Evolutionary conservation across 1,140 invertebrate species (phyloP), one percentile per base, ranked within the genome.

Genomic region (Parasteatoda tepidariorum): DNA sequence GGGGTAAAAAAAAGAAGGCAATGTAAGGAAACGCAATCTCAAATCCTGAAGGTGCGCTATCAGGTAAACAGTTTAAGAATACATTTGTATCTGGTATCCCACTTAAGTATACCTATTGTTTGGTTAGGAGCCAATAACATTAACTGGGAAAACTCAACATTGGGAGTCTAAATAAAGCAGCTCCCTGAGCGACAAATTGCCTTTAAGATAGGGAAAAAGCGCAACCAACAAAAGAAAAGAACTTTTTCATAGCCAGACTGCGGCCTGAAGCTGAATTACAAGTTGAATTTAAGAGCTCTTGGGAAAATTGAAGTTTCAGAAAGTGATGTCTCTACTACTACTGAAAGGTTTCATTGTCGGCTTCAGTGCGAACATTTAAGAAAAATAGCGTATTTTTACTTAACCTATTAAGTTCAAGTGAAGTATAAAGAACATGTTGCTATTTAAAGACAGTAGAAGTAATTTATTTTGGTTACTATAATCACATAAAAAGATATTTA

Each of bases 31-130:
- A 82, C 57, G 31, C 78, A 71, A 82, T 70, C 67, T 82, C 13
- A 71, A 82, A 70, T 82, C 78, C 78, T 55, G 3, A 67, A 38
- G 33, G 66, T 70, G 24, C 48, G 55, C 66, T 48, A 82, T 82
- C 66, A 70, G 70, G 15, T 82, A 55, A 82, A 54, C 78, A 82
- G 78, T 82, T 82, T 70, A 82, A 59, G 78, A 71, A 82, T 71
- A 71, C 67, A 70, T 82, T 82, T 82, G 67, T 82, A 71, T 82
- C 78, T 82, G 66, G 78, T 82, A 82, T 82, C 71, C 78, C 34
- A 62, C 66, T 67, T 67, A 78, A 78, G 75, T 78, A 67, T 67
- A 71, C 78, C 55, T 82, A 61, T 82, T 82, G 78, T 82, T 82
- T 82, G 78, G 66, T 71, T 41, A 70, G 57, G 33, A 82, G 67